Evolutionary conservation across 2,888 invertebrate genomes (phyloP).

Genomic region (Heteropelma amictum): DNA sequence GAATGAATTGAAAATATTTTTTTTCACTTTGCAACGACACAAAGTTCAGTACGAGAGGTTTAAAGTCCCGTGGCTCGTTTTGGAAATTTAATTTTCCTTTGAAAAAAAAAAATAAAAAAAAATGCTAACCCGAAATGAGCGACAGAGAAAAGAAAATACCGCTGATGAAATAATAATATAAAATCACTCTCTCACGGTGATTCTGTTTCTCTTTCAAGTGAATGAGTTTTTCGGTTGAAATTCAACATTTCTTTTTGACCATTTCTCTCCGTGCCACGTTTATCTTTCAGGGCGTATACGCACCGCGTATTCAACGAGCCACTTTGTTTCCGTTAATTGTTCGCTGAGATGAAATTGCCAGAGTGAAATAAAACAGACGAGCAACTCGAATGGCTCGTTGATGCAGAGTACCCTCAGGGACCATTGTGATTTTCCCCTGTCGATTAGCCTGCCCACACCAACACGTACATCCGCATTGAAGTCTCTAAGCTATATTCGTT

Average conservation of each 20-base stretch:
- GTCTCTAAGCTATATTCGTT: too few species aligned
- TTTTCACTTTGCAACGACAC: background rate
- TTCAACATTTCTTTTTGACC: background rate
- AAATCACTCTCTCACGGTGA: background rate
- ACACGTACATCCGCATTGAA: too few species aligned
- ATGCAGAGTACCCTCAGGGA: background rate
- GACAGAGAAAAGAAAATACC: background rate
- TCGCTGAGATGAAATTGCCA: constrained; percentile 24
- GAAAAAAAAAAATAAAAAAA: background rate
- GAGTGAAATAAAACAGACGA: constrained; percentile 6
- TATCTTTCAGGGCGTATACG: too few species aligned
- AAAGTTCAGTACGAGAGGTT: background rate
- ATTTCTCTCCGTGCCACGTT: constrained; percentile 5
- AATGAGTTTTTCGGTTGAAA: background rate
- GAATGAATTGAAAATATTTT: constrained; percentile 46
- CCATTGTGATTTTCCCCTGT: background rate
- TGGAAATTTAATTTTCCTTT: background rate
- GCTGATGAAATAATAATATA: background rate
- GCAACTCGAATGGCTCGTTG: background rate
- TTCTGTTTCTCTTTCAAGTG: background rate
- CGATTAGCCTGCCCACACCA: background rate
- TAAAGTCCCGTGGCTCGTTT: background rate
- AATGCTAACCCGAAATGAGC: too few species aligned
- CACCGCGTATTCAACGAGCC: background rate
- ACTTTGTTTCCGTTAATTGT: constrained; percentile 31